phyloP scores from a whole-genome alignment of 1,140 invertebrate genomes.

The Zophobas morio region DNA sequence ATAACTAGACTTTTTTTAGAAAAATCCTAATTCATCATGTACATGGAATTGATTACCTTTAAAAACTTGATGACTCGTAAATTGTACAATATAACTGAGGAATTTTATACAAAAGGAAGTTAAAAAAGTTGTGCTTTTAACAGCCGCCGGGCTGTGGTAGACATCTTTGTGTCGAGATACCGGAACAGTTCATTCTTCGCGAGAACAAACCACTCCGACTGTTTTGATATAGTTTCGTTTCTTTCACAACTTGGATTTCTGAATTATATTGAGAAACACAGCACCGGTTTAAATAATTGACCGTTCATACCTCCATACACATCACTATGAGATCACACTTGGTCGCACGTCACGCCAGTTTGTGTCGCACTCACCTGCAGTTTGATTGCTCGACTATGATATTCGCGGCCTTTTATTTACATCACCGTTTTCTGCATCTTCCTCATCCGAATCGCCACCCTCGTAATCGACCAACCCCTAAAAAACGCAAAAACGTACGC shows the following conservation, averaged over 20 bases:
- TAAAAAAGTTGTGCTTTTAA: slow-evolving; percentile 54
- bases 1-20: slow-evolving; percentile 52
- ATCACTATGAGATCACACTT: slow-evolving; percentile 63
- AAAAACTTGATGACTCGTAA: slow-evolving; percentile 19
- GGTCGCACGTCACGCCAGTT: slow-evolving; percentile 58
- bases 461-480: slow-evolving; percentile 96
- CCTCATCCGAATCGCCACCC: slow-evolving; percentile 95
- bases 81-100: slow-evolving; percentile 52
- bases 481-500: slow-evolving; percentile 57
- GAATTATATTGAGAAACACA: slow-evolving; percentile 43
- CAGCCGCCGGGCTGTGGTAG: slow-evolving; percentile 19
- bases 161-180: slow-evolving; percentile 7
- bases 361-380: slow-evolving; percentile 59
- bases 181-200: neutral
- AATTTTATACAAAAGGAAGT: slow-evolving; percentile 58
- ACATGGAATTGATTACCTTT: slow-evolving; percentile 49
- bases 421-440: slow-evolving; percentile 77
- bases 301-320: slow-evolving; percentile 56
- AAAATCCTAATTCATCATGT: slow-evolving; percentile 47
- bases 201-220: slow-evolving; percentile 10
- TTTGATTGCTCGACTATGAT: slow-evolving; percentile 69
- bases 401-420: slow-evolving; percentile 75
- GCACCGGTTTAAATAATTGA: slow-evolving; percentile 58
- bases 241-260: slow-evolving; percentile 23
- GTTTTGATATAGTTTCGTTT: neutral